phyloP scores from a whole-genome alignment of 1,140 invertebrate genomes.

The Paracyclopina nana region DNA sequence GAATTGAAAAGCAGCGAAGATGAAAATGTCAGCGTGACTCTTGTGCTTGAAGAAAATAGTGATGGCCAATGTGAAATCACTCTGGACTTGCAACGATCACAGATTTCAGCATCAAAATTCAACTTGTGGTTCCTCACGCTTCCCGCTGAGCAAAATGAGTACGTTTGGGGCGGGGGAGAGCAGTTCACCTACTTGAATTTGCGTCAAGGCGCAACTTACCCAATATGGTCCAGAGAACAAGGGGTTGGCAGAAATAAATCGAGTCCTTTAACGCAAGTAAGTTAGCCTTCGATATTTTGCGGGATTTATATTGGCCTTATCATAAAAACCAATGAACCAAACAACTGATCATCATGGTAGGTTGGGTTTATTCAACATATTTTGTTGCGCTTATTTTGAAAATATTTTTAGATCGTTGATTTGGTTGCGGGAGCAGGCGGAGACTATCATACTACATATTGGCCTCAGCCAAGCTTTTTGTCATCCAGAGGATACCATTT shows the following conservation, averaged over 20 bases:
- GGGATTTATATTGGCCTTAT: background rate
- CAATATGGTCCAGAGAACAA: slow-evolving; percentile 26
- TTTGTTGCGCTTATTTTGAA: slow-evolving; percentile 23
- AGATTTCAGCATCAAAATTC: too few species aligned
- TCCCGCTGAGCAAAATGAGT: slow-evolving; percentile 19
- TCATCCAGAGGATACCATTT: slow-evolving; percentile 24
- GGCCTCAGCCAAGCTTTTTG: slow-evolving; percentile 26
- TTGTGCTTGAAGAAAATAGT: too few species aligned
- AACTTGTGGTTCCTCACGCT: too few species aligned
- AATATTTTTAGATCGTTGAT: slow-evolving; percentile 17
- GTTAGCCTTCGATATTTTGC: background rate
- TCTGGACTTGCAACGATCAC: too few species aligned
- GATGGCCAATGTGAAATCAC: too few species aligned
- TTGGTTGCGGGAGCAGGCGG: slow-evolving; percentile 23
- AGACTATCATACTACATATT: slow-evolving; percentile 28
- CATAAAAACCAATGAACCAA: too few species aligned
- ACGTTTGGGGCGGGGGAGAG: slow-evolving; percentile 25
- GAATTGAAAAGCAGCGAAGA: too few species aligned
- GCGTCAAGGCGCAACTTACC: slow-evolving; percentile 21
- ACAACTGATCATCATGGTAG: too few species aligned
- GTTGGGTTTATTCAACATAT: background rate
- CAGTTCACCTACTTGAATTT: slow-evolving; percentile 25
- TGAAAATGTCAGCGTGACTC: too few species aligned
- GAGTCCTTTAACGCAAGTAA: background rate
- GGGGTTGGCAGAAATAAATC: slow-evolving; percentile 18